These are phyloP conservation scores for Galemys pyrenaicus DNA, from an alignment of 2,113 vertebrate genomes.

Conservation along the genomic window DNA sequence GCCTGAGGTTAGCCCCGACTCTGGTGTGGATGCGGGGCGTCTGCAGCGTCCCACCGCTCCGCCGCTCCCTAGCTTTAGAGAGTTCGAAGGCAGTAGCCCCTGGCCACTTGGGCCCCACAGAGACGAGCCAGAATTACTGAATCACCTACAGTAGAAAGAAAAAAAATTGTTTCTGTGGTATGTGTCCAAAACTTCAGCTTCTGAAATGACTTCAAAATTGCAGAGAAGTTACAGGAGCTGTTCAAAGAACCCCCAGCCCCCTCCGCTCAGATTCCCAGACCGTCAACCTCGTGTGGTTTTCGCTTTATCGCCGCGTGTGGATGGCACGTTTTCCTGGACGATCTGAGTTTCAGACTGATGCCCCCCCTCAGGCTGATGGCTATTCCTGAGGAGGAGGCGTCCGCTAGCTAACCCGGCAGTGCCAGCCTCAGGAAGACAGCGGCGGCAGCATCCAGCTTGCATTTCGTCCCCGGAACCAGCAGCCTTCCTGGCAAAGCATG, in stretches of 20 bases:
- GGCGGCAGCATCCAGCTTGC: rapidly evolving
- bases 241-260: not conserved
- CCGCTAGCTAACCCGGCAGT: not conserved
- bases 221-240: not conserved
- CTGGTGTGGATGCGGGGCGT: rapidly evolving
- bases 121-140: not conserved
- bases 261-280: not conserved
- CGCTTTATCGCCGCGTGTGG: not conserved
- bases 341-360: not conserved
- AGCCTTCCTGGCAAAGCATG: not conserved
- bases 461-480: not conserved
- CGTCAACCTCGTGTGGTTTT: not conserved
- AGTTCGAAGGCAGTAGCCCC: not conserved
- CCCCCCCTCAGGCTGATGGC: rapidly evolving
- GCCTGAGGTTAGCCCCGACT: not conserved
- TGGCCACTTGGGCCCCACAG: not conserved
- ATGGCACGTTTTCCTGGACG: not conserved
- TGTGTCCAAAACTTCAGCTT: not conserved
- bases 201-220: not conserved
- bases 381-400: not conserved
- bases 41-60: not conserved
- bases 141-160: not conserved
- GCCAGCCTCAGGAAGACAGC: no score
- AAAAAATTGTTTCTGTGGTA: not conserved
- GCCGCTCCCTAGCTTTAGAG: not conserved